phyloP scores from a whole-genome alignment of 2,888 invertebrate genomes.

The Drosophila gaucha region DNA sequence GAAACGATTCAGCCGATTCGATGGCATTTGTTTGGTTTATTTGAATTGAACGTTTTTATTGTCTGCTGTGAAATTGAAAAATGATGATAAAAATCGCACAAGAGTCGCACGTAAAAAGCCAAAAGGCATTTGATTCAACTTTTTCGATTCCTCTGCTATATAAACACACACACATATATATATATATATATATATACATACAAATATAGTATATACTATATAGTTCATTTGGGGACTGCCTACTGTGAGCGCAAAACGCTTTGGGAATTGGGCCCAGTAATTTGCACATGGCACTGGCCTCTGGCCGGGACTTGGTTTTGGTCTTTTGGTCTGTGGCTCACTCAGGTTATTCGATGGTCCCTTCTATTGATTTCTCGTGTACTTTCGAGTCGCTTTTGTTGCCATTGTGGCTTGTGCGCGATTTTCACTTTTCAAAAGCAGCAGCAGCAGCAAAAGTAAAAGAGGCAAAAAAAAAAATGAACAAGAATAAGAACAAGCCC shows the following conservation, averaged over 20 bases:
- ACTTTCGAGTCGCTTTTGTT: constrained; percentile 57
- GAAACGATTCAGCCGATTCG: constrained; percentile 24
- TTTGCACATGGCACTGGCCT: constrained; percentile 56
- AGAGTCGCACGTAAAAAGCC: constrained; percentile 51
- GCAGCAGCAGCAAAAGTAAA: constrained; percentile 14
- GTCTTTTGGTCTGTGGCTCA: constrained; percentile 10
- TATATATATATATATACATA: neutral
- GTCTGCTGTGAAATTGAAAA: constrained; percentile 82
- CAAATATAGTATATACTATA: neutral
- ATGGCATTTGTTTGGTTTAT: constrained; percentile 40
- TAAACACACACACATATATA: constrained; percentile 5
- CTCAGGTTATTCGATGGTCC: constrained; percentile 53
- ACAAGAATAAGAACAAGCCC: constrained; percentile 18
- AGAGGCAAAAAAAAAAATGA: constrained; percentile 18
- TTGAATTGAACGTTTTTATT: constrained; percentile 56
- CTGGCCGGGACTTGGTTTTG: constrained; percentile 30
- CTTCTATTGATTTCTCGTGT: constrained; percentile 71
- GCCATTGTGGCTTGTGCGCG: constrained; percentile 56
- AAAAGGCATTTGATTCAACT: constrained; percentile 53
- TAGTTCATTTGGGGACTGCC: constrained; percentile 63
- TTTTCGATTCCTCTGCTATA: constrained; percentile 9
- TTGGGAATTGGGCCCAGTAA: constrained; percentile 50
- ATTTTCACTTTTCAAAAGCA: constrained; percentile 76
- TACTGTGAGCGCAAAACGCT: constrained; percentile 62
- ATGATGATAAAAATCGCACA: constrained; percentile 80